Evolutionary conservation across 1,140 invertebrate genomes (phyloP), one percentile per base, ranked within the genome.

Genomic region (Drosophila sulfurigaster): DNA sequence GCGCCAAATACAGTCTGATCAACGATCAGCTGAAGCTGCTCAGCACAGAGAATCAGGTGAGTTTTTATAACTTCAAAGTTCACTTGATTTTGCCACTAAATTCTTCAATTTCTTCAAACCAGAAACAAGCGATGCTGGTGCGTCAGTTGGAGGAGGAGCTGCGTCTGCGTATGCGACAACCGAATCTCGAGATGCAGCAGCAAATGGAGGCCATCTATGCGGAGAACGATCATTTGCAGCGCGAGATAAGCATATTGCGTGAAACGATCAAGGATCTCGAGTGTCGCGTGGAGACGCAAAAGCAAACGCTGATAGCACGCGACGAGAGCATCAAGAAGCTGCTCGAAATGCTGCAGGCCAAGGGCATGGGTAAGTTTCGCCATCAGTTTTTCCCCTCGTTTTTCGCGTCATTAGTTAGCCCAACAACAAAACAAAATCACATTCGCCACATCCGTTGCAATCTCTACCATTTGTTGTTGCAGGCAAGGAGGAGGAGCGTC

Each of bases 321-420:
- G 98, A 99, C 93, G 98, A 99, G 91, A 99, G 98, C 93, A 99
- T 99, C 88, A 99, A 99, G 94, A 99, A 99, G 94, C 95, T 99
- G 78, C 94, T 99, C 85, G 98, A 99, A 94, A 99, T 99, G 98
- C 95, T 99, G 52, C 98, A 99, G 93, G 98, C 96, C 92, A 99
- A 99, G 94, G 98, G 97, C 93, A 97, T 98, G 95, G 97, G 97
- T 98, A 94, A 96, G 97, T 91, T 20, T 5, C 3, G 3, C 30
- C 10, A 2, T 6, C n/a, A 45, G 35, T 25, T 5, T 20, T n/a
- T 1, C 11, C 2, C 2, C 3, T 1, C n/a, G 11, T 16, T 6
- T 35, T 15, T 38, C 10, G 1, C 10, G 49, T n/a, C 28, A 52
- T 52, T 52, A 16, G 20, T n/a, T 25, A 13, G 20, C 20, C 20